Conservation (phyloP, 2,888 invertebrate species). For the Teleogryllus oceanicus region DNA sequence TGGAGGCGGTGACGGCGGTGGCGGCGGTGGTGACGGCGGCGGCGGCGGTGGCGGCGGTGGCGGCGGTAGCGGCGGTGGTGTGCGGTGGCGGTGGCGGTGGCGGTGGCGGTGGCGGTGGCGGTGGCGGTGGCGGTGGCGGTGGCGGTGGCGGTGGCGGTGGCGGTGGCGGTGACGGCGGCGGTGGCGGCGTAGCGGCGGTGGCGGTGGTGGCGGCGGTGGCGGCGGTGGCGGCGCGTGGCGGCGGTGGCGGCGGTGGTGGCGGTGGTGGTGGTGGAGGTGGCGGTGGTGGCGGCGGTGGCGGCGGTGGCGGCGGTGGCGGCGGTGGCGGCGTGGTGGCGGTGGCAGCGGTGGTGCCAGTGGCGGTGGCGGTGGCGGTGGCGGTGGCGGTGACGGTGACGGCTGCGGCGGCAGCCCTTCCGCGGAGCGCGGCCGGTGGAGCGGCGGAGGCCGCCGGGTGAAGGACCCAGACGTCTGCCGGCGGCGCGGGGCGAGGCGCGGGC, state of each 20-base stretch:
- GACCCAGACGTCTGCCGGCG: background rate
- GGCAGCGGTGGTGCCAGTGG: background rate
- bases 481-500: background rate
- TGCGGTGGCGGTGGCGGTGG: background rate
- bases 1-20: background rate
- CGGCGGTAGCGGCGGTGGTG: background rate
- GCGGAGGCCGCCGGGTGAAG: conserved; percentile 3
- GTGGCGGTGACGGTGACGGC: background rate
- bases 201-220: no score
- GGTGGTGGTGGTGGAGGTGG: no score
- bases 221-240: background rate
- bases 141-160: background rate
- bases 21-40: no score
- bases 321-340: no score
- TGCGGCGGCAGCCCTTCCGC: background rate
- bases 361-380: background rate
- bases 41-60: background rate
- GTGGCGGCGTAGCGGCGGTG: background rate
- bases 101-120: background rate
- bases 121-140: no score
- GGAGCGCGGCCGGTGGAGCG: background rate
- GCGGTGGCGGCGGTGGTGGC: background rate
- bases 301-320: background rate
- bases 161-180: background rate
- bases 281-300: background rate